A percentile compares a stretch with the other conserved stretches of the same genome.
phyloP scores from a whole-genome alignment of 1,140 invertebrate species.

The Harlomillsia oculata region DNA sequence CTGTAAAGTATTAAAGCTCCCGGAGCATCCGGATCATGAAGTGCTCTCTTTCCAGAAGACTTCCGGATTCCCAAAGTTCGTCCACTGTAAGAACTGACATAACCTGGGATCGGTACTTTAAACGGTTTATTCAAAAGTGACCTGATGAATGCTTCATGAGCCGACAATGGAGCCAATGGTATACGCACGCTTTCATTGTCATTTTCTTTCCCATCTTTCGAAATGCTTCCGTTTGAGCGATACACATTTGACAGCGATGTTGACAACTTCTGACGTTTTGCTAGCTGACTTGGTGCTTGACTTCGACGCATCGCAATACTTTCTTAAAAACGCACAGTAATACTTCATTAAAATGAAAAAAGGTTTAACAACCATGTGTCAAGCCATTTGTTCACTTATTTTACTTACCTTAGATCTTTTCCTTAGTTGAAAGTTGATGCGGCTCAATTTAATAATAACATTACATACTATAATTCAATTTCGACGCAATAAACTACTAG shows the following conservation, averaged over 20 bases:
- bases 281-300: slow-evolving; percentile 48
- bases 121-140: slow-evolving; percentile 77
- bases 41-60: slow-evolving; percentile 55
- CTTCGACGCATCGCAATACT: slow-evolving; percentile 44
- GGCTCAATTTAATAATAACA: too few relatives aligned
- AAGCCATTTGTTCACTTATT: neutral
- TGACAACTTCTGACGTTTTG: slow-evolving; percentile 40
- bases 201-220: slow-evolving; percentile 31
- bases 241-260: neutral
- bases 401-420: too few relatives aligned
- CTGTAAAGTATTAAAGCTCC: slow-evolving; percentile 82
- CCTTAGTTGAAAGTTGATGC: too few relatives aligned
- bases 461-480: too few relatives aligned
- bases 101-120: slow-evolving; percentile 88
- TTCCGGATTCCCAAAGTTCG: slow-evolving; percentile 64
- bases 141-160: slow-evolving; percentile 66
- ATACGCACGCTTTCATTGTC: slow-evolving; percentile 37
- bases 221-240: neutral
- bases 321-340: neutral
- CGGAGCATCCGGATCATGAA: slow-evolving; percentile 90
- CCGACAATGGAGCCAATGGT: slow-evolving; percentile 30
- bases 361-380: neutral
- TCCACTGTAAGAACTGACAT: slow-evolving; percentile 55
- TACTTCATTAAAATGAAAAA: neutral
- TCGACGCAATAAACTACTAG: too few relatives aligned